Base-by-base conservation (phyloP, 2,113 vertebrate genomes). In the Channa argus region DNA sequence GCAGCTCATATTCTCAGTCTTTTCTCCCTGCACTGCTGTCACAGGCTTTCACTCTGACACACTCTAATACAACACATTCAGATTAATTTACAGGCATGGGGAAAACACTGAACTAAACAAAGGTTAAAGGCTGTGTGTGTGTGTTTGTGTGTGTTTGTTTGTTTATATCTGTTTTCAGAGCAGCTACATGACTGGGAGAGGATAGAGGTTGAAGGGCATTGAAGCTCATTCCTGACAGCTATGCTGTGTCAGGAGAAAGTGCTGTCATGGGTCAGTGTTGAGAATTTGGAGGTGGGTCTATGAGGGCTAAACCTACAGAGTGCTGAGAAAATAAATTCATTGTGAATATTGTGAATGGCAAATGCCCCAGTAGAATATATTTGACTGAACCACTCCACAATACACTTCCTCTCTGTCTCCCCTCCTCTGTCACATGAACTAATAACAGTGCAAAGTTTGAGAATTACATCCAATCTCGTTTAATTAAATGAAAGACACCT, bases 231-330 rank as follows among this genome's bases (percentile, higher is more conserved):
- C 54, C 66, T 83, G 92, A 89, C 88, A 92, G 86, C 52, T 67
- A 1, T 46, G 83, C 82, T 88, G 83, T 13, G 52, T 90, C 79
- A 85, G 89, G 88, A 92, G 85, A 85, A 90, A 90, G 78, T 82
- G 83, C 92, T 90, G 87, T 80, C 89, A 92, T 36, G 67, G 88
- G 82, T 92, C 86, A 94, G 56, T 78, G 81, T 87, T 91, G 83
- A 87, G 83, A 86, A 82, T 86, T 81, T 68, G 60, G 77, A 82
- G 74, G 46, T 51, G 67, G 65, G 85, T 80, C 81, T 77, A 44
- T 5, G 56, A 86, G 83, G 72, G 79, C 15, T 81, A 85, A 92
- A 91, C 89, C 61, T 43, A 59, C 62, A 62, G 37, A 74, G 66
- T 43, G 71, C 71, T 62, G 71, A 84, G 81, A 82, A 83, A 67